Evolutionary conservation across 2,888 invertebrate species (phyloP).

Genomic region (Bhutanitis thaidina): DNA sequence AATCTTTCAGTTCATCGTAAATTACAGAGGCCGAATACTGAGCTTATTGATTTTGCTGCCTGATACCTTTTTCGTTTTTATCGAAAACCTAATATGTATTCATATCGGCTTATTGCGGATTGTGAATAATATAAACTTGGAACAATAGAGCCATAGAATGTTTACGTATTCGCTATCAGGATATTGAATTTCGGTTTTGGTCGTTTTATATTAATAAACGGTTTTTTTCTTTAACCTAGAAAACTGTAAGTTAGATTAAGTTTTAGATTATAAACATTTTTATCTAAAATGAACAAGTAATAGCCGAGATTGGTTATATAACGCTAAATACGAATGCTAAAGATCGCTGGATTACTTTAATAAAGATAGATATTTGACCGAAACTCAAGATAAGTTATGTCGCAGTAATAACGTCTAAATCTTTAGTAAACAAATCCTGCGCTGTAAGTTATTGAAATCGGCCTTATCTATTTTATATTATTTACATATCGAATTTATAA

Average conservation of each 20-base stretch:
- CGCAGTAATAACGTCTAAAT: no score
- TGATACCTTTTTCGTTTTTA: conserved; percentile 15
- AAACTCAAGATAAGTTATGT: no score
- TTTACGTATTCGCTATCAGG: conserved; percentile 19
- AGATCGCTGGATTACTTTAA: no score
- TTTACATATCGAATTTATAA: not conserved
- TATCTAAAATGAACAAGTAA: no score
- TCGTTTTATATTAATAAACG: conserved; percentile 8
- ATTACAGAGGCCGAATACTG: conserved; percentile 30
- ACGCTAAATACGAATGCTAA: no score
- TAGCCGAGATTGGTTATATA: no score
- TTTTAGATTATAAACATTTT: not conserved
- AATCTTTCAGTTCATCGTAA: conserved; percentile 42
- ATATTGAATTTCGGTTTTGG: conserved; percentile 16
- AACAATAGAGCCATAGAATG: conserved; percentile 16
- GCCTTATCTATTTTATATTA: no score
- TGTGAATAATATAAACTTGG: conserved; percentile 20
- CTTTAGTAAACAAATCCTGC: no score
- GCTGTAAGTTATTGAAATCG: no score
- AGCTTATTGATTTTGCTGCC: conserved; percentile 18
- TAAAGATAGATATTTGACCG: no score
- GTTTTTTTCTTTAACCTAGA: not conserved
- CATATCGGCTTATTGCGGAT: conserved; percentile 20
- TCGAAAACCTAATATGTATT: conserved; percentile 20
- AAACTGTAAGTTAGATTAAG: conserved; percentile 1